Evolutionary conservation across 1,140 invertebrate species (phyloP).

Genomic region (Pseudomyrmex concolor): DNA sequence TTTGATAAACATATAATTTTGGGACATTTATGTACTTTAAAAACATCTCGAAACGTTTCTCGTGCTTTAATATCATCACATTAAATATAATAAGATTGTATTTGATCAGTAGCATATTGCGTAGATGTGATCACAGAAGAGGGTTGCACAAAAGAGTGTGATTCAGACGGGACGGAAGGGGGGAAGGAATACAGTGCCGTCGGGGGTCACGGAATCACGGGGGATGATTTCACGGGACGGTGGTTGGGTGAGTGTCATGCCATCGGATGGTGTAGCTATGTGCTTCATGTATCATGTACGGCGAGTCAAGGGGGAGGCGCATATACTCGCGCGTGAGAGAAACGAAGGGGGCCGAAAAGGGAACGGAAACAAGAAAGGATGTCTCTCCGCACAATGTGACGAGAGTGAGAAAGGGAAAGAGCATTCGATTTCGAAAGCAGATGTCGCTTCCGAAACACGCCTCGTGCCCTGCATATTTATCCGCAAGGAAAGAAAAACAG

Average conservation of each 20-base stretch:
- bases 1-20: no score
- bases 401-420: neutral
- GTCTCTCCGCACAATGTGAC: constrained; percentile 54
- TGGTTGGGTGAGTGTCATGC: constrained; percentile 80
- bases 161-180: constrained; percentile 11
- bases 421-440: constrained; percentile 70
- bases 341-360: constrained; percentile 53
- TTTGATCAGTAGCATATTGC: neutral
- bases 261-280: constrained; percentile 73
- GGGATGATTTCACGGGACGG: constrained; percentile 82
- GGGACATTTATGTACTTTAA: no score
- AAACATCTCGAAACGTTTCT: no score
- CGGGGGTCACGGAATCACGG: constrained; percentile 70
- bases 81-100: constrained; percentile 2
- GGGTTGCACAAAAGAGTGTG: constrained; percentile 44
- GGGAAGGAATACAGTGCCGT: constrained; percentile 21
- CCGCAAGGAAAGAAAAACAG: constrained; percentile 14
- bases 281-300: constrained; percentile 81
- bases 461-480: constrained; percentile 65
- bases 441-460: constrained; percentile 70
- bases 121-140: constrained; percentile 7
- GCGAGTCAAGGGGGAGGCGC: constrained; percentile 38
- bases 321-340: neutral
- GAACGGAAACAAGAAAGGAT: constrained; percentile 61
- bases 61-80: no score